Base-by-base conservation (phyloP, 92 coral and sea anemone species). In the Pocillopora grandis region DNA sequence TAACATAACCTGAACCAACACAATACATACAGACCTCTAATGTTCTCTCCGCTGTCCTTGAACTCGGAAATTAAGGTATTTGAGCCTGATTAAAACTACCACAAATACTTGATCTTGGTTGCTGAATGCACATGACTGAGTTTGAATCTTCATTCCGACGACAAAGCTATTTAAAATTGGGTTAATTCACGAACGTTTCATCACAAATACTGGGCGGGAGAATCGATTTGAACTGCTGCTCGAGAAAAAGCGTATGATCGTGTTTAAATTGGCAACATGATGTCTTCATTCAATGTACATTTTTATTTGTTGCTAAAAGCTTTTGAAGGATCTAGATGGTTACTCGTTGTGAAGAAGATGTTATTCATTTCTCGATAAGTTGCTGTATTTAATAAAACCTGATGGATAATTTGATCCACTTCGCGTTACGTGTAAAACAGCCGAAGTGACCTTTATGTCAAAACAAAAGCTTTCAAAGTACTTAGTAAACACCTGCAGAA, bases 401-500 rank as follows among this genome's bases (percentile, higher is more conserved):
- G n/a, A 48, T 16, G 13, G 48, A 35, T 76, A 16, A 58, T 23
- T 15, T 58, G 5, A 58, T 14, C 80, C 37, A 12, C 8, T 36
- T 56, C 18, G 35, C 17, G 58, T 18, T 16, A 21, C 48, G 31
- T 15, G 79, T 70, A 55, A 70, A 70, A 70, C 1, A 15, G 66
- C 13, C 65, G 31, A 58, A 16, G 79, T 58, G 65, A 49, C 58
- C 59, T 58, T 76, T 65, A 76, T 42, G 5, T 3, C 12, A 15
- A 76, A 42, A 76, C 79, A 78, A 78, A 78, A 72, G 72, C 59
- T 56, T n/a, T 19, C 66, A 62, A 63, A 20, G 14, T 20, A 42
- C 62, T 19, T 42, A 49, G 82, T 63, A 78, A 78, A 78, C 72
- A 78, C 66, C 31, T 42, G 68, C 52, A 48, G 21, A 63, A 8